Percentiles rank a stretch among this genome's conserved stretches.
Evolutionary conservation across 2,113 vertebrate genomes (phyloP).

Genomic region (Urocynchramus pylzowi): DNA sequence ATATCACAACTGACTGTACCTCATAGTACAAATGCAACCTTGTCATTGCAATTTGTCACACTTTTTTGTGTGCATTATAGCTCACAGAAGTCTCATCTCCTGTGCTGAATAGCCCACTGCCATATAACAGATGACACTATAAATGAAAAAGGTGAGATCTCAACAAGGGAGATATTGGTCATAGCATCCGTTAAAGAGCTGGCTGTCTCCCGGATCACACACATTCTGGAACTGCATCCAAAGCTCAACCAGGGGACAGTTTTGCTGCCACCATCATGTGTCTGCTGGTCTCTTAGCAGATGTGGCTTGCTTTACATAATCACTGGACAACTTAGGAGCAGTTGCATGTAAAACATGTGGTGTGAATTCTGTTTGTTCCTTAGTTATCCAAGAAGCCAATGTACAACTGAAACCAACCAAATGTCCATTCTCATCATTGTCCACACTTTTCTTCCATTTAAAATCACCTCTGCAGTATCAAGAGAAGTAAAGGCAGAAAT

Average conservation of each 20-base stretch:
- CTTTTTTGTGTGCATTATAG: slow-evolving; percentile 54
- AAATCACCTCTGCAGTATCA: background rate
- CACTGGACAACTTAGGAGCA: background rate
- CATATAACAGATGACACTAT: slow-evolving; percentile 26
- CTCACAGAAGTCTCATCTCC: slow-evolving; percentile 55
- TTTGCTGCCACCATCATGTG: background rate
- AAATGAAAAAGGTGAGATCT: slow-evolving; percentile 45
- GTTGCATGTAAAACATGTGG: background rate
- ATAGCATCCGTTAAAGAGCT: background rate
- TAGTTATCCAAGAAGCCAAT: background rate
- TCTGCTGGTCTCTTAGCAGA: background rate
- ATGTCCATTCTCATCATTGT: background rate
- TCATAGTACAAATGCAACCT: slow-evolving; percentile 55
- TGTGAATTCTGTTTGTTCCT: background rate
- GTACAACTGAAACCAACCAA: background rate
- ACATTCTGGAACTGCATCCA: background rate
- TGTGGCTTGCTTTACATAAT: background rate
- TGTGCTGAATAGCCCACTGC: slow-evolving; percentile 7
- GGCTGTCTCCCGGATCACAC: background rate
- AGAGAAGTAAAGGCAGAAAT: background rate
- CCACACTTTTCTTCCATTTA: background rate
- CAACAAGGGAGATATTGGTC: slow-evolving; percentile 24
- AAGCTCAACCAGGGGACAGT: background rate
- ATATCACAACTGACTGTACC: slow-evolving; percentile 43
- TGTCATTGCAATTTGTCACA: slow-evolving; percentile 56